Conservation (phyloP, 1,140 invertebrate genomes). For the Eciton burchellii region DNA sequence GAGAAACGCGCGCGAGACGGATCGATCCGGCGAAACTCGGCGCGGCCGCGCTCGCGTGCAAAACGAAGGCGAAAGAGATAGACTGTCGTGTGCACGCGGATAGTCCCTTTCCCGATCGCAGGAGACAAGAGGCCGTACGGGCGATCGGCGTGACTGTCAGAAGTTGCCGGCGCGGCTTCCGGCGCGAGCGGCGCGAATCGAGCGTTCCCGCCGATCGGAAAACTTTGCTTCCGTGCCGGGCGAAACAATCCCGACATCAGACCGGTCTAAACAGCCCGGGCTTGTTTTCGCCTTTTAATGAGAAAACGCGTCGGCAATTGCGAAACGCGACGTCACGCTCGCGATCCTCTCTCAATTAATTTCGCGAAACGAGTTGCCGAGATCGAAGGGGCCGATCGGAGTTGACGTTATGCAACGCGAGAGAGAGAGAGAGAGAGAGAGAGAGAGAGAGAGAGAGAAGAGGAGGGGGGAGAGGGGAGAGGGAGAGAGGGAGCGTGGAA, state of each 20-base stretch:
- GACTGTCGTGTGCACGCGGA: constrained; percentile 14
- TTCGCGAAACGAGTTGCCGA: constrained; percentile 45
- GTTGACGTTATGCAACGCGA: constrained; percentile 16
- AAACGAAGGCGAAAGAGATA: constrained; percentile 65
- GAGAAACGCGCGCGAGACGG: constrained; percentile 75
- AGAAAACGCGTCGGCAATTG: constrained; percentile 61
- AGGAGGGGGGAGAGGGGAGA: too few species aligned
- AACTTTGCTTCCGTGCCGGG: constrained; percentile 55
- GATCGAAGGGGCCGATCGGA: constrained; percentile 32
- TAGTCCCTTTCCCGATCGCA: constrained; percentile 12
- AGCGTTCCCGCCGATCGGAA: constrained; percentile 64
- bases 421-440: neutral
- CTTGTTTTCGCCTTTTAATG: constrained; percentile 68
- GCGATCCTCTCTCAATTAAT: constrained; percentile 50
- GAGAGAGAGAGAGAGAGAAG: neutral
- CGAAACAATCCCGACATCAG: constrained; percentile 66
- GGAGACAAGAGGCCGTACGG: constrained; percentile 67
- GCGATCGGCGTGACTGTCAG: constrained; percentile 60
- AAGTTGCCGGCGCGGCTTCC: constrained; percentile 32
- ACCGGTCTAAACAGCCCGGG: constrained; percentile 59
- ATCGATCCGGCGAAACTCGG: constrained; percentile 71
- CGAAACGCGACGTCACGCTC: constrained; percentile 55
- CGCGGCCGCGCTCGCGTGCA: constrained; percentile 59
- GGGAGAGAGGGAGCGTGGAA: too few species aligned
- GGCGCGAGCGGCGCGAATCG: constrained; percentile 34